Percentiles rank a stretch among this genome's conserved stretches.
Evolutionary conservation across 1,140 invertebrate species (phyloP).

Genomic region (fruit fly (Drosophila melanogaster)): DNA sequence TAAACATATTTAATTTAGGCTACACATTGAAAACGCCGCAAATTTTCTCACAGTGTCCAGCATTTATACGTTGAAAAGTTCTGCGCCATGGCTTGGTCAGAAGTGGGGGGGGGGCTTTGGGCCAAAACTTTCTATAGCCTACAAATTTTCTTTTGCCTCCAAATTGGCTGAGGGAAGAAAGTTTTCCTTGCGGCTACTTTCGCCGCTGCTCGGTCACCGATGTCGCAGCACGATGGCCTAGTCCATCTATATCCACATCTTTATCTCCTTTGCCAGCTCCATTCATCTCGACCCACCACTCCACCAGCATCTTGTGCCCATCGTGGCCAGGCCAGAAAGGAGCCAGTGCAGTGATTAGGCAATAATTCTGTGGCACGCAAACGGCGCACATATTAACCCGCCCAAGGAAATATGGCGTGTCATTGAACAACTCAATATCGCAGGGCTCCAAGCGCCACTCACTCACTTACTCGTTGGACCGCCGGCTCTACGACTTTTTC

Average conservation of each 20-base stretch:
- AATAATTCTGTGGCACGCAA: conserved; percentile 63
- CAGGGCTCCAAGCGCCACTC: not conserved
- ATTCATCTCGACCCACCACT: not conserved
- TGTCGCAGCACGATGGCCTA: conserved; percentile 1
- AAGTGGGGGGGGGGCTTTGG: not conserved
- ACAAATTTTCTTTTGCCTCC: conserved; percentile 78
- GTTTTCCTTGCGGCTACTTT: conserved; percentile 77
- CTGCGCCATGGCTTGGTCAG: conserved; percentile 15
- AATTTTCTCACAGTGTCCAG: not conserved
- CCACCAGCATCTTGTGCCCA: not conserved
- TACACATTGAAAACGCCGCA: too few relatives aligned
- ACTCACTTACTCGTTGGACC: not conserved
- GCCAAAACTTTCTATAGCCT: conserved; percentile 75
- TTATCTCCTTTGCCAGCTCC: not conserved
- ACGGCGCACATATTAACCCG: conserved; percentile 39
- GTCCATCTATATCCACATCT: too few relatives aligned
- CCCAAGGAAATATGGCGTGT: conserved; percentile 56
- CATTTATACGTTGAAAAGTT: conserved; percentile 34
- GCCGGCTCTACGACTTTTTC: not conserved
- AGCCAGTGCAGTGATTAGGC: conserved; percentile 73
- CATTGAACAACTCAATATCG: conserved; percentile 77
- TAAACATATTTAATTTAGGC: too few relatives aligned
- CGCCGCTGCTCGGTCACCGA: conserved; percentile 29
- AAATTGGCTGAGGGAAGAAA: conserved; percentile 74
- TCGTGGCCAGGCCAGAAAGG: conserved; percentile 2